Conservation (phyloP, 1,140 invertebrate species). For the Macrobrachium rosenbergii region DNA sequence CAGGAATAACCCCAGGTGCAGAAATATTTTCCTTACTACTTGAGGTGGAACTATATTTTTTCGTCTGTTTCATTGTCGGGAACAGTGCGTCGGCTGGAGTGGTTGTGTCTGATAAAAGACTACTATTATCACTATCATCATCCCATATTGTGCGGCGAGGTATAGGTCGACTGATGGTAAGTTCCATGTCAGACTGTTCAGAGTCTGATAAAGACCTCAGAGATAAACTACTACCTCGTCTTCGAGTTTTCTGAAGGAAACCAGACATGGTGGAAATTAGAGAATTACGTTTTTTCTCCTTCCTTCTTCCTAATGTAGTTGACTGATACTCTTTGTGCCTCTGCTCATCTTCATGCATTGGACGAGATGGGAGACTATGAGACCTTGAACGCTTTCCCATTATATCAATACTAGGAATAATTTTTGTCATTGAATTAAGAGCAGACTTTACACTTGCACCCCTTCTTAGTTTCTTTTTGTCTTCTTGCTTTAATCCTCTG, state of each 20-base stretch:
- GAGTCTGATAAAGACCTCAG: conserved; percentile 79
- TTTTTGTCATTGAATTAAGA: conserved; percentile 84
- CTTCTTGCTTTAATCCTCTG: conserved; percentile 31
- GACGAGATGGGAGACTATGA: conserved; percentile 79
- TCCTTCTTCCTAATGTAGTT: conserved; percentile 62
- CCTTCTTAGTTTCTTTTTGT: conserved; percentile 73
- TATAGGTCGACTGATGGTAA: conserved; percentile 59
- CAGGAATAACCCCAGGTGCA: conserved; percentile 7
- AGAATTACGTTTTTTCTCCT: conserved; percentile 77
- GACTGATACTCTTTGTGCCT: conserved; percentile 67
- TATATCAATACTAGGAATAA: conserved; percentile 85
- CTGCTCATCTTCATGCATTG: conserved; percentile 70
- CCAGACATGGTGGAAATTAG: conserved; percentile 84
- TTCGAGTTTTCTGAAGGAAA: conserved; percentile 78
- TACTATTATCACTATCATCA: conserved; percentile 59
- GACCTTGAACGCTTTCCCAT: conserved; percentile 81
- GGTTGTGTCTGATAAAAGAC: conserved; percentile 51
- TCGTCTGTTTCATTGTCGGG: conserved; percentile 55
- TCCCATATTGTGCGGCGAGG: conserved; percentile 53
- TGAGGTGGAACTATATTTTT: conserved; percentile 41
- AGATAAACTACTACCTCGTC: conserved; percentile 69
- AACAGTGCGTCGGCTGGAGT: conserved; percentile 46
- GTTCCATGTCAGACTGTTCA: conserved; percentile 82
- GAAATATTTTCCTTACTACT: conserved; percentile 51
- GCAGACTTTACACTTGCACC: conserved; percentile 82